Evolutionary conservation across 2,888 invertebrate genomes (phyloP), one percentile per base, ranked within the genome.

Genomic region (Agonopterix heracliana): DNA sequence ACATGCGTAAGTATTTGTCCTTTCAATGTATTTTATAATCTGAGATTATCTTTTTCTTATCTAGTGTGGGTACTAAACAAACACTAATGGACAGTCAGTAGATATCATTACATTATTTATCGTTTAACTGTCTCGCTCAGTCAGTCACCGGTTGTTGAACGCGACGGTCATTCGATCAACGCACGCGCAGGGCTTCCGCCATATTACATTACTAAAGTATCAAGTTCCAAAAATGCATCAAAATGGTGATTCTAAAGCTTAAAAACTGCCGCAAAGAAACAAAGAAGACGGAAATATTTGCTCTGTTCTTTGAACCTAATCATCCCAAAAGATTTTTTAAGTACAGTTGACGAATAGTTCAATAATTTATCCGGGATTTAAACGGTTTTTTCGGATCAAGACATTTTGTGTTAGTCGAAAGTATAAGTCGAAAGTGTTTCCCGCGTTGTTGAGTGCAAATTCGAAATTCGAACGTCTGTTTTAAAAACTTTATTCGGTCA

Each of bases 261-360:
- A 68, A 74, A 67, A 82, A 78, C 63, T 75, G 74, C 63, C 78
- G 81, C 55, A 68, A 75, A 52, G 80, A 76, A 53, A 79, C 72
- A 48, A 80, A 76, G 69, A 76, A 79, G 62, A 81, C 81, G 55
- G 81, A 80, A 59, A 70, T 69, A 51, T 71, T 74, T 64, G 81
- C 79, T 54, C 68, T 85, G 60, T 86, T 87, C 60, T 74, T 84
- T 55, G 86, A 85, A 71, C 74, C 81, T 49, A 82, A 83, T 67
- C 87, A 88, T 51, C 86, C 89, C 13, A 88, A 87, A 59, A 74
- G 87, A 49, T 89, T 86, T 60, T 89, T 82, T 56, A 89, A 89
- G 64, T 88, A 89, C 73, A 89, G 89, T 84, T 89, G 89, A 89
- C 89, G 76, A 61, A 64, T 52, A 55, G 46, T 42, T 35, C 47